Percentiles rank a stretch among this genome's conserved stretches.
phyloP scores from a whole-genome alignment of 2,797 vertebrate species.

The Rousettus madagascariensis region DNA sequence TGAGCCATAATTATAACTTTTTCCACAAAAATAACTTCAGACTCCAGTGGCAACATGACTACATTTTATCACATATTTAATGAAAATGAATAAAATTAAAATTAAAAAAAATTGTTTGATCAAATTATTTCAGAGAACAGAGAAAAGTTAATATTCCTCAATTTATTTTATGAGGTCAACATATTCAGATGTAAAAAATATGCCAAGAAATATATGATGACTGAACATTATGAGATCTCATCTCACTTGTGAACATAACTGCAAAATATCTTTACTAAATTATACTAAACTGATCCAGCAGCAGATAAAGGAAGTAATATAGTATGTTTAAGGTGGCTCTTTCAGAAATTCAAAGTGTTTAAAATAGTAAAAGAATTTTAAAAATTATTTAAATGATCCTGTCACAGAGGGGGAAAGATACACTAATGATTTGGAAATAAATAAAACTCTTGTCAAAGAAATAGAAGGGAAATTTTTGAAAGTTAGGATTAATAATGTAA shows the following conservation, averaged over 20 bases:
- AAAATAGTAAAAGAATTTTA: not conserved
- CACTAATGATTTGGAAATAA: not conserved
- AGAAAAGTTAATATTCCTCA: not conserved
- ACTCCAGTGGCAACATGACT: not conserved
- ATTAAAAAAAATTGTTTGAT: not conserved
- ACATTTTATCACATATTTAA: not conserved
- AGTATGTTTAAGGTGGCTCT: not conserved
- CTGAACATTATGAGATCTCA: not conserved
- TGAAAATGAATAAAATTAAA: not conserved
- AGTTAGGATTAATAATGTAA: not conserved
- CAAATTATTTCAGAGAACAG: not conserved
- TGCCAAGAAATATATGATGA: not conserved
- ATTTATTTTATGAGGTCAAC: not conserved
- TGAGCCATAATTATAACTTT: not conserved
- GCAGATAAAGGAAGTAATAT: not conserved
- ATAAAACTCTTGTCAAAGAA: not conserved
- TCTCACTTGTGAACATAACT: not conserved
- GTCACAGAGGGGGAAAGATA: not conserved
- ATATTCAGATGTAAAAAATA: not conserved
- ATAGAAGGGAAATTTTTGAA: not conserved
- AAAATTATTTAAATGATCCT: not conserved
- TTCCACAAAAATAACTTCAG: not conserved
- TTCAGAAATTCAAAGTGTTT: not conserved
- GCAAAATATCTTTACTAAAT: not conserved
- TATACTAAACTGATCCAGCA: not conserved